A percentile compares a stretch with the other conserved stretches of the same genome.
phyloP scores from a whole-genome alignment of 2,888 invertebrate genomes.

The Cephus runcator region DNA sequence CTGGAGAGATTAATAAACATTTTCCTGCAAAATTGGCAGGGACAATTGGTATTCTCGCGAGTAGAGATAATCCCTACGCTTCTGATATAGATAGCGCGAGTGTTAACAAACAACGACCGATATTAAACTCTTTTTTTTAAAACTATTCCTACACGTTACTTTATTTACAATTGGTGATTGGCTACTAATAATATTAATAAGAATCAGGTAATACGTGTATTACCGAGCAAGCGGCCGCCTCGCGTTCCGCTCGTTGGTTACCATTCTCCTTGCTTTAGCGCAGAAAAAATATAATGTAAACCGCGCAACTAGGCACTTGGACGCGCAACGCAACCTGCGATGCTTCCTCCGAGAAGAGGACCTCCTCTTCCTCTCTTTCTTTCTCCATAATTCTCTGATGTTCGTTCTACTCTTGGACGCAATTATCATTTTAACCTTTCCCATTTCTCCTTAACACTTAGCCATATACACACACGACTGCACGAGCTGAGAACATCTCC shows the following conservation, averaged over 20 bases:
- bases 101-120: not conserved
- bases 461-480: not conserved
- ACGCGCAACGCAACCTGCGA: not conserved
- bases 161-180: constrained; percentile 47
- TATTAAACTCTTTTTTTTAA: constrained; percentile 17
- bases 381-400: not conserved
- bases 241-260: not conserved
- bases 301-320: constrained; percentile 28
- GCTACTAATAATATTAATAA: constrained; percentile 40
- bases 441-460: not conserved
- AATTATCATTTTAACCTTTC: not conserved
- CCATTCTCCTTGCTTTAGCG: not conserved
- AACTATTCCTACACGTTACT: constrained; percentile 37
- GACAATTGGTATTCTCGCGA: not conserved
- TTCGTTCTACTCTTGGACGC: not conserved
- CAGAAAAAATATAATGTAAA: constrained; percentile 15
- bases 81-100: not conserved
- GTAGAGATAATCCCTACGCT: not conserved
- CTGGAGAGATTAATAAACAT: not conserved
- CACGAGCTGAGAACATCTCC: not conserved
- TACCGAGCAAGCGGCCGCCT: constrained; percentile 22
- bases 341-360: not conserved
- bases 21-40: not conserved
- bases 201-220: constrained; percentile 43
- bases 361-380: not conserved